phyloP scores from a whole-genome alignment of 2,797 vertebrate species.

The Gymnopithys bicolor region DNA sequence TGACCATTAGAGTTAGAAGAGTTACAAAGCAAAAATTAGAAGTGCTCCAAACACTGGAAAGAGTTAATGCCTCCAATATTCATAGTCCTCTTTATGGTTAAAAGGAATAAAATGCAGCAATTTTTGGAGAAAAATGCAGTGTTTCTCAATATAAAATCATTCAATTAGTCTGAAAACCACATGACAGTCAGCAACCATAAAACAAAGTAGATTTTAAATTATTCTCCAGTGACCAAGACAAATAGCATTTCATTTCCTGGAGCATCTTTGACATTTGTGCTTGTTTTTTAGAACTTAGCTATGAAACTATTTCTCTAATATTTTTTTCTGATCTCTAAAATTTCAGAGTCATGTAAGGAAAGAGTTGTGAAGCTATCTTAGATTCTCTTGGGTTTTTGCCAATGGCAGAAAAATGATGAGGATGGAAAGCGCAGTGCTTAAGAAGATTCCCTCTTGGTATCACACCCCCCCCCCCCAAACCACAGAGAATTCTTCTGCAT shows the following conservation, averaged over 20 bases:
- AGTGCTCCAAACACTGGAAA: not conserved
- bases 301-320: not conserved
- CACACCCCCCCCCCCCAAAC: accelerated
- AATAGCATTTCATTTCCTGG: slow-evolving; percentile 1
- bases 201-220: slow-evolving; percentile 32
- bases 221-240: slow-evolving; percentile 3
- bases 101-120: not conserved
- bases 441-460: not conserved
- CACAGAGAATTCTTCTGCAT: not conserved
- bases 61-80: not conserved
- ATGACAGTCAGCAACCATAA: not conserved
- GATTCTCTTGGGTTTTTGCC: not conserved
- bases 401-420: not conserved
- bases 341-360: not conserved
- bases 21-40: not conserved
- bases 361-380: not conserved
- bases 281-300: not conserved
- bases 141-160: not conserved
- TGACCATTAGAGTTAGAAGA: not conserved
- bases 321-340: not conserved
- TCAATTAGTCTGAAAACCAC: not conserved
- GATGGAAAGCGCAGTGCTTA: not conserved
- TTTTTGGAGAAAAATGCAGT: not conserved
- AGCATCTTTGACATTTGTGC: not conserved
- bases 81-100: not conserved